Conservation (phyloP, 2,888 invertebrate species). For the Synanthedon andrenaeformis region DNA sequence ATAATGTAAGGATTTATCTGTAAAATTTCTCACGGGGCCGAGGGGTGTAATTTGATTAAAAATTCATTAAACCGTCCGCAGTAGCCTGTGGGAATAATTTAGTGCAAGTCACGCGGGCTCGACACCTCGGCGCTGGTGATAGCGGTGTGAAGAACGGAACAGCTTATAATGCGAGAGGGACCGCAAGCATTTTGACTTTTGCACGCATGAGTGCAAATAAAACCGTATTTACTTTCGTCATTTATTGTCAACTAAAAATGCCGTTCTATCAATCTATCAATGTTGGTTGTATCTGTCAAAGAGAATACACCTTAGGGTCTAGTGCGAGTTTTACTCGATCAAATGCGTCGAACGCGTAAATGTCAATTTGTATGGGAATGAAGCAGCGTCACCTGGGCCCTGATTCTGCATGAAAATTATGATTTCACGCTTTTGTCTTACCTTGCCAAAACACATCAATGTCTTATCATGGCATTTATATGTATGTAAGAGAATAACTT, state of each 20-base stretch:
- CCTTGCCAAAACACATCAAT: too few relatives aligned
- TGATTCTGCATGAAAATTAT: too few relatives aligned
- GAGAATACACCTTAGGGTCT: too few relatives aligned
- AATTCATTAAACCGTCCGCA: slow-evolving; percentile 65
- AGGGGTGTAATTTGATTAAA: slow-evolving; percentile 66
- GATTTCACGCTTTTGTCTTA: too few relatives aligned
- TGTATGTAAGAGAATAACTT: too few relatives aligned
- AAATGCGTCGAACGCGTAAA: too few relatives aligned
- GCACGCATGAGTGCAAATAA: background rate
- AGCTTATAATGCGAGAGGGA: background rate
- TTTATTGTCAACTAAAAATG: background rate
- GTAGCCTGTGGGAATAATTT: slow-evolving; percentile 64
- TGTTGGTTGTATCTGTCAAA: background rate
- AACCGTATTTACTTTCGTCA: background rate
- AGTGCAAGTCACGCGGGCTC: slow-evolving; percentile 56
- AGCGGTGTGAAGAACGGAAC: slow-evolving; percentile 3
- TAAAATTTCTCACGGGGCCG: slow-evolving; percentile 55
- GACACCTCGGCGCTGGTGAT: slow-evolving; percentile 33
- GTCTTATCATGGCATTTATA: too few relatives aligned
- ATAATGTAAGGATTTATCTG: slow-evolving; percentile 51
- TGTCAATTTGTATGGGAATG: too few relatives aligned
- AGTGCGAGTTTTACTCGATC: too few relatives aligned
- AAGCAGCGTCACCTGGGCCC: too few relatives aligned
- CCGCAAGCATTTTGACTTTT: background rate
- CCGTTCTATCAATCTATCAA: too few relatives aligned